phyloP scores from a whole-genome alignment of 2,113 vertebrate species.

The Zootoca vivipara region DNA sequence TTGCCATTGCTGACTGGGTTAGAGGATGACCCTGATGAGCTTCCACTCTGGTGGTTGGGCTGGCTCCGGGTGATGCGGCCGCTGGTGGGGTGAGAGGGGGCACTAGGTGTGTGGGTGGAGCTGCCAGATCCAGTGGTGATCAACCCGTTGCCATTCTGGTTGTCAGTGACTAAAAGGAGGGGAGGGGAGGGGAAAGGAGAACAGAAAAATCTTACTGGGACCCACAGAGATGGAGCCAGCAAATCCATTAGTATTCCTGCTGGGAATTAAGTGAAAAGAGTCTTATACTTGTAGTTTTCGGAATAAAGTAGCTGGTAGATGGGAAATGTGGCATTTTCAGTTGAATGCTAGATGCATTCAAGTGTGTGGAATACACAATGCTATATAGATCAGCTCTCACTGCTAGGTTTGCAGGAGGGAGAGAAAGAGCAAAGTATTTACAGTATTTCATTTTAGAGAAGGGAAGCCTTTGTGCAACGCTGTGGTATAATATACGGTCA shows the following conservation, averaged over 20 bases:
- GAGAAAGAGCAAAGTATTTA: background rate
- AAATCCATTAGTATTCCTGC: background rate
- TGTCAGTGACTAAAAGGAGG: constrained; percentile 68
- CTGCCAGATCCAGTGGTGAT: constrained; percentile 58
- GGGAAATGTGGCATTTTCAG: background rate
- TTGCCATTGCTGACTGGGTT: constrained; percentile 81
- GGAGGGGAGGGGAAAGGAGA: background rate
- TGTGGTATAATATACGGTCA: background rate
- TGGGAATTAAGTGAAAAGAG: background rate
- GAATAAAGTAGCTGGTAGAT: background rate
- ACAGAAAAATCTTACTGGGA: background rate
- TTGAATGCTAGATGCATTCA: background rate
- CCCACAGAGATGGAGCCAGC: no score
- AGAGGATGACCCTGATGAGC: constrained; percentile 55
- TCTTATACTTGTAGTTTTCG: background rate
- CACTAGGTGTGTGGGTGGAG: constrained; percentile 50
- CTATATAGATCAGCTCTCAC: no score
- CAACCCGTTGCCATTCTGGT: constrained; percentile 79
- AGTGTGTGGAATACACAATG: background rate
- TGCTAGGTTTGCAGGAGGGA: no score
- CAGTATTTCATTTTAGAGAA: background rate
- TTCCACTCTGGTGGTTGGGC: constrained; percentile 66
- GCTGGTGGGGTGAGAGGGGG: constrained; percentile 65
- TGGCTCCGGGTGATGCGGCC: constrained; percentile 76
- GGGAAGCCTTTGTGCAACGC: background rate